Conservation (phyloP, 2,113 vertebrate species). For the Ctenomys sociabilis region DNA sequence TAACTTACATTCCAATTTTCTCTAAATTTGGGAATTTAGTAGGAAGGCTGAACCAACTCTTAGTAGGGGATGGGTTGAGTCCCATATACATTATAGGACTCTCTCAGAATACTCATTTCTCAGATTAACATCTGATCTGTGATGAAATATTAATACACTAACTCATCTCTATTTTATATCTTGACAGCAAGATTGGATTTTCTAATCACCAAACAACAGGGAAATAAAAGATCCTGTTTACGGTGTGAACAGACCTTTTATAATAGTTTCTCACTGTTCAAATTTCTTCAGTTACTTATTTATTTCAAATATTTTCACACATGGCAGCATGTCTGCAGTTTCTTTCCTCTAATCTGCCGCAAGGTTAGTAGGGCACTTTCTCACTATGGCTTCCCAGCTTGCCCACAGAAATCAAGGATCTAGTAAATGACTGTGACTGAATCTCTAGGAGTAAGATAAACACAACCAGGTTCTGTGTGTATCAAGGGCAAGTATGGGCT, state of each 20-base stretch:
- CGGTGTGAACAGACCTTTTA: background rate
- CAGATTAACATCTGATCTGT: background rate
- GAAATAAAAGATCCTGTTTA: background rate
- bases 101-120: background rate
- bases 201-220: background rate
- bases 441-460: background rate
- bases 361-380: background rate
- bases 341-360: background rate
- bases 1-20: background rate
- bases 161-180: background rate
- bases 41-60: background rate
- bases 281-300: background rate
- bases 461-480: background rate
- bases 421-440: background rate
- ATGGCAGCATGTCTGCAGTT: background rate
- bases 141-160: background rate
- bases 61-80: background rate
- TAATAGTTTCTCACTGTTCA: background rate
- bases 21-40: background rate
- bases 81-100: background rate
- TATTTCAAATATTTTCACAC: background rate
- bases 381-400: background rate
- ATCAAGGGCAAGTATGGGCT: rapidly evolving
- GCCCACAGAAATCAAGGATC: background rate
- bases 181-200: background rate